These are phyloP conservation scores for Eulemur macaco DNA, from an alignment of 2,113 vertebrate genomes.

Conservation along the genomic window DNA sequence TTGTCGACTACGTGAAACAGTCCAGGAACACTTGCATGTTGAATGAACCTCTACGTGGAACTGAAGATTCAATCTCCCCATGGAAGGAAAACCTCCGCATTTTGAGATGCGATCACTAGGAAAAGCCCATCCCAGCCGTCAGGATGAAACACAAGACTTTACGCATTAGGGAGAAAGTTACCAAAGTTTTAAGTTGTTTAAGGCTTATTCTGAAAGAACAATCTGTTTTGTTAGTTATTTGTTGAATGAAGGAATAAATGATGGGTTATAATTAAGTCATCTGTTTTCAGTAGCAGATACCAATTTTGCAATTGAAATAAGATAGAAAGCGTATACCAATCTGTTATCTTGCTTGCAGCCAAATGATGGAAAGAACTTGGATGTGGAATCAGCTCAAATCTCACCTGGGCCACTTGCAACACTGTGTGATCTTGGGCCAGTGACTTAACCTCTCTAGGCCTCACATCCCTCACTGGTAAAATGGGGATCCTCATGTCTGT, in stretches of 20 bases:
- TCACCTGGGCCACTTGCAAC: neutral
- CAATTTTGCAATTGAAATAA: neutral
- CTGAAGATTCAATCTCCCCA: neutral
- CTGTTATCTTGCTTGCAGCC: neutral
- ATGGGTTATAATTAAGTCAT: neutral
- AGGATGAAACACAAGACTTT: fast-evolving
- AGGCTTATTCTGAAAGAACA: neutral
- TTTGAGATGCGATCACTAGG: neutral
- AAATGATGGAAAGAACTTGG: neutral
- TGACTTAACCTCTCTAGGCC: neutral
- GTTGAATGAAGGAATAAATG: neutral
- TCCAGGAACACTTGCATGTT: neutral
- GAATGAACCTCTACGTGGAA: neutral
- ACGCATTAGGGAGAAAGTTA: neutral
- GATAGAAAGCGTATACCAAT: neutral
- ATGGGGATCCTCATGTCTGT: fast-evolving
- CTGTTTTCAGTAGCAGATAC: neutral
- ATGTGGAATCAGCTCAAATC: neutral
- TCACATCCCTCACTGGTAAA: neutral
- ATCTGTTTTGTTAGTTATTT: neutral
- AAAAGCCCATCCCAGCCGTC: fast-evolving
- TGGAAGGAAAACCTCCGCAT: neutral
- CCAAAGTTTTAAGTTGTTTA: neutral
- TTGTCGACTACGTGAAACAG: neutral
- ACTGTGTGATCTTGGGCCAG: neutral